Base-by-base conservation (phyloP, 2,888 invertebrate species). In the Eupithecia vulgata region DNA sequence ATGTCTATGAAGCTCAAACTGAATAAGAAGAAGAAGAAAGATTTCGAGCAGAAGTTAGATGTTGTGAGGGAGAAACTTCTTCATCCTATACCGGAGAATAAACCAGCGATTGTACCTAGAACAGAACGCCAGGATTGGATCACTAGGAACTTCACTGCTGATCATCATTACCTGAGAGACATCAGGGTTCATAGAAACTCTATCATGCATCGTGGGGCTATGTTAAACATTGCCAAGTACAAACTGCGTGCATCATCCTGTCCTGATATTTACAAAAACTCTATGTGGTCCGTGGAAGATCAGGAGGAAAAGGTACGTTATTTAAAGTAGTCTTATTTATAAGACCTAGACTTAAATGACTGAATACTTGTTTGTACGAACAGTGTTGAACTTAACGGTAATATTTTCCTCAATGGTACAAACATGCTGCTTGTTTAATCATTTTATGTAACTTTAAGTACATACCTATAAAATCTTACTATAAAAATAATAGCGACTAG, bases 161-260 rank as follows among this genome's bases (percentile, higher is more conserved):
- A 96, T 83, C 96, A 96, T 65, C 95, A 97, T 84, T 97, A 97
- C 83, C 94, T 97, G 70, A 96, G 96, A 85, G 95, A 96, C 81
- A 95, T 97, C 67, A 93, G 96, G 81, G 95, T 97, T 10, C 97
- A 97, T 86, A 95, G 97, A 81, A 97, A 97, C 87, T 97, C 97
- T 3, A 96, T 98, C 71, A 97, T 98, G 95, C 98, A 98, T 88
- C 96, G 98, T 62, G 97, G 97, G 34, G 98, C 98, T 69, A 97
- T 98, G 95, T 95, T 98, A 87, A 98, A 97, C 86, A 96, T 97
- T 77, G 96, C 97, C 78, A 97, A 97, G 80, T 98, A 98, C 88
- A 96, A 97, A 73, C 91, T 98, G 72, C 94, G 97, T 69, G 98
- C 98, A 1, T 98, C 97, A n/a, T 98, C 98, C 65, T 98, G 98